Evolutionary conservation across 1,140 invertebrate species (phyloP).

Genomic region (Scaptomyza graminum): DNA sequence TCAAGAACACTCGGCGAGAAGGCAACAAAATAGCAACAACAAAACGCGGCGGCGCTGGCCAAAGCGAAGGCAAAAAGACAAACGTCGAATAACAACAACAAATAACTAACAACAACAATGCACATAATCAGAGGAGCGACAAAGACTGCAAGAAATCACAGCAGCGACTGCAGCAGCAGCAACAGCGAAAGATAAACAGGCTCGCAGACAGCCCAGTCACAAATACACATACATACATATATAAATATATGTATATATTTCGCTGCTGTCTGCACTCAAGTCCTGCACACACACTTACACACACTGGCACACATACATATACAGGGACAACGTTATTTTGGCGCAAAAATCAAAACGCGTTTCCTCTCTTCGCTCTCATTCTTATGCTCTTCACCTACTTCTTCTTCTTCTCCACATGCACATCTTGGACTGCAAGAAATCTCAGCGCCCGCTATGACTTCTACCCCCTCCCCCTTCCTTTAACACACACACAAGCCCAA

Average conservation of each 20-base stretch:
- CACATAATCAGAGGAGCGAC: slow-evolving; percentile 49
- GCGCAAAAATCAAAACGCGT: slow-evolving; percentile 67
- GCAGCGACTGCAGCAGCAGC: slow-evolving; percentile 40
- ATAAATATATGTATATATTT: slow-evolving; percentile 9
- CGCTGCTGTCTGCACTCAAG: slow-evolving; percentile 35
- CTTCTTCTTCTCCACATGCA: slow-evolving; percentile 34
- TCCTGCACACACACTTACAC: slow-evolving; percentile 54
- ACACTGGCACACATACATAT: too few relatives aligned
- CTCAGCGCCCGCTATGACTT: slow-evolving; percentile 48
- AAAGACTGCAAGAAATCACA: slow-evolving; percentile 71
- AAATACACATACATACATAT: slow-evolving; percentile 7
- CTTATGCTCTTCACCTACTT: slow-evolving; percentile 75
- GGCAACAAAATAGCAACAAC: slow-evolving; percentile 56
- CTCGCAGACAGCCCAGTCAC: slow-evolving; percentile 44
- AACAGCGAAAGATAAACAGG: slow-evolving; percentile 43
- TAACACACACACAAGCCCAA: slow-evolving; percentile 14
- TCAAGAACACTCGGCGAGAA: slow-evolving; percentile 22
- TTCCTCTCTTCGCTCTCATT: slow-evolving; percentile 60
- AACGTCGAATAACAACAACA: slow-evolving; percentile 38
- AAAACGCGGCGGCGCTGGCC: slow-evolving; percentile 38
- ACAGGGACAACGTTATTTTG: slow-evolving; percentile 55
- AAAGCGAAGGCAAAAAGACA: slow-evolving; percentile 70
- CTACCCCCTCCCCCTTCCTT: slow-evolving; percentile 37
- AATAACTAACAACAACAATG: slow-evolving; percentile 34
- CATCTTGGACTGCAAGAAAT: slow-evolving; percentile 59